Conservation (phyloP, 2,797 vertebrate species). For the Macrochelys suwanniensis region DNA sequence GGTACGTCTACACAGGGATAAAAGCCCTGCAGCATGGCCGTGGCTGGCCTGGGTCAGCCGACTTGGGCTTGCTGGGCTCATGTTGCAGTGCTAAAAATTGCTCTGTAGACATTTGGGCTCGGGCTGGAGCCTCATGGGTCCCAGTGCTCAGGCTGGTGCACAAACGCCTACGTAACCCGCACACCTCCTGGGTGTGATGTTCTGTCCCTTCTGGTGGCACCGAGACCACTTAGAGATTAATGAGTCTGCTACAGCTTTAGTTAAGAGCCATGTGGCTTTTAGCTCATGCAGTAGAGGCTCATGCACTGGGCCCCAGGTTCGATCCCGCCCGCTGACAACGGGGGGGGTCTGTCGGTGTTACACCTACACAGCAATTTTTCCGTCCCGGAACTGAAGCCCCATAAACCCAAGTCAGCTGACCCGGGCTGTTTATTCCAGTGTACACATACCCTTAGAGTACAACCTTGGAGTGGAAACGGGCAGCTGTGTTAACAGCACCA, state of each 20-base stretch:
- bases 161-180: no score
- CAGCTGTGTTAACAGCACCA: background rate
- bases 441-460: background rate
- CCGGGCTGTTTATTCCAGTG: background rate
- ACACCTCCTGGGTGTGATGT: no score
- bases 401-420: background rate
- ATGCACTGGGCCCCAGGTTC: no score
- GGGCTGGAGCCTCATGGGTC: background rate
- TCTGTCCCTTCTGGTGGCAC: no score
- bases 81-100: background rate
- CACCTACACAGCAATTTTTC: no score
- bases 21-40: background rate
- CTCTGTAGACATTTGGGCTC: background rate
- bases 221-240: no score
- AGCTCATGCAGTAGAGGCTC: no score
- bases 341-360: no score
- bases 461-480: accelerated
- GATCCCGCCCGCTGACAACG: no score
- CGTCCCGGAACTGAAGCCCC: no score
- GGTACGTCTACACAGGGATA: background rate
- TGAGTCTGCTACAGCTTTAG: no score
- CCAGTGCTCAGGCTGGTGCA: background rate
- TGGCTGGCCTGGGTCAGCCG: background rate
- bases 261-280: no score
- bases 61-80: background rate